Evolutionary conservation across 2,797 vertebrate species (phyloP), one percentile per base, ranked within the genome.

Genomic region (Bovichtus diacanthus): DNA sequence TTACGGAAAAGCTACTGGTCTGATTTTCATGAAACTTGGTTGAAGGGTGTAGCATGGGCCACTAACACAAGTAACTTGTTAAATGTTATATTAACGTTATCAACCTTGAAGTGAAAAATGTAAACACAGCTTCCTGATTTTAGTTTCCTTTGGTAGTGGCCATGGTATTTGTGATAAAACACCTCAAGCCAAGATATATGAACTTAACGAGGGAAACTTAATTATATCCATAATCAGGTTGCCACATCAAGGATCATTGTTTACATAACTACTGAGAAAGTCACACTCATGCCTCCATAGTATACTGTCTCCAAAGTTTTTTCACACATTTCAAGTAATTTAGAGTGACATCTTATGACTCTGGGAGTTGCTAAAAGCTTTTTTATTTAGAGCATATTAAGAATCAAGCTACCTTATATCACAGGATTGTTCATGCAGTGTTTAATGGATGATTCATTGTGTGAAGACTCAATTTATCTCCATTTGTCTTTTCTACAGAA

Each of bases 261-360:
- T n/a, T 13, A 11, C 39, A 41, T 47, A 29, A 53, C 43, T 15
- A 46, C n/a, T 34, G 0, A 29, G 19, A 6, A 6, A 39, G n/a
- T 16, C 25, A 34, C 15, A 43, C 27, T 61, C 6, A 3, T 16
- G 16, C 25, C 4, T 53, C 29, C n/a, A 34, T 19, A 31, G 27
- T 9, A 21, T 27, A 18, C 31, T 21, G 31, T 41, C 25, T 65
- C 4, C 9, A 56, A 61, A 61, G 12, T 61, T 62, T 76, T 38
- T 34, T 59, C 59, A 25, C 50, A 43, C 63, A 75, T 29, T 76
- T 36, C 36, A 18, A 38, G 38, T 27, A 39, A 54, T 67, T 77
- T 43, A 31, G 18, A 41, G 15, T 53, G 51, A 63, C 61, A 59
- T 43, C n/a, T 29, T 11, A 36, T 53, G 63, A 34, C 53, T 61